Conservation (phyloP, 2,797 vertebrate genomes). For the Discoglossus pictus region DNA sequence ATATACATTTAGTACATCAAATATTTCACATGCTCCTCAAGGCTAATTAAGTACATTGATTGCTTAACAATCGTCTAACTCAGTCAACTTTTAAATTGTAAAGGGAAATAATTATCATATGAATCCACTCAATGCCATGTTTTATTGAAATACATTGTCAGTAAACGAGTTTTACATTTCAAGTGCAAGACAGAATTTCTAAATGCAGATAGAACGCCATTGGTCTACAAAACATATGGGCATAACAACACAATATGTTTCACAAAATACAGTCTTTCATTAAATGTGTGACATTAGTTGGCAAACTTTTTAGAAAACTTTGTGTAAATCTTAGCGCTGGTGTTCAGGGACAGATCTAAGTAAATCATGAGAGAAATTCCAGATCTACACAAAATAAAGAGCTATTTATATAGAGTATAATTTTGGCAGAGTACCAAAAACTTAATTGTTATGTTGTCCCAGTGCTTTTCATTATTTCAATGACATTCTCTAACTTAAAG, state of each 20-base stretch:
- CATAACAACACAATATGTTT: neutral
- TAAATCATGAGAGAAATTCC: neutral
- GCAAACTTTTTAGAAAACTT: neutral
- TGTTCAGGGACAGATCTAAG: neutral
- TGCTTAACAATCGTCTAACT: no score
- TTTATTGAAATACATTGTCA: no score
- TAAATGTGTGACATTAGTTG: slow-evolving; percentile 11
- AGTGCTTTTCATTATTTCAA: slow-evolving; percentile 1
- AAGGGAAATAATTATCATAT: no score
- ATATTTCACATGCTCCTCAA: no score
- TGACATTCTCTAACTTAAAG: slow-evolving; percentile 8
- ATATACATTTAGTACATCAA: no score
- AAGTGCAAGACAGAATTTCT: no score
- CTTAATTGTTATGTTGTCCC: slow-evolving; percentile 16
- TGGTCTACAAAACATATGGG: no score
- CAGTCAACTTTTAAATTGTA: no score
- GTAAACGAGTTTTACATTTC: no score
- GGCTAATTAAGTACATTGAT: no score
- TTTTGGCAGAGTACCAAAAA: slow-evolving; percentile 7
- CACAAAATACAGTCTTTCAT: slow-evolving; percentile 1
- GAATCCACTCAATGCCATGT: no score
- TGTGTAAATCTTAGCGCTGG: neutral
- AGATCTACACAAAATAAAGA: neutral
- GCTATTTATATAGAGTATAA: slow-evolving; percentile 9
- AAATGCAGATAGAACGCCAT: no score